Evolutionary conservation across 2,888 invertebrate species (phyloP), one percentile per base, ranked within the genome.

Genomic region (Agriotes lineatus): DNA sequence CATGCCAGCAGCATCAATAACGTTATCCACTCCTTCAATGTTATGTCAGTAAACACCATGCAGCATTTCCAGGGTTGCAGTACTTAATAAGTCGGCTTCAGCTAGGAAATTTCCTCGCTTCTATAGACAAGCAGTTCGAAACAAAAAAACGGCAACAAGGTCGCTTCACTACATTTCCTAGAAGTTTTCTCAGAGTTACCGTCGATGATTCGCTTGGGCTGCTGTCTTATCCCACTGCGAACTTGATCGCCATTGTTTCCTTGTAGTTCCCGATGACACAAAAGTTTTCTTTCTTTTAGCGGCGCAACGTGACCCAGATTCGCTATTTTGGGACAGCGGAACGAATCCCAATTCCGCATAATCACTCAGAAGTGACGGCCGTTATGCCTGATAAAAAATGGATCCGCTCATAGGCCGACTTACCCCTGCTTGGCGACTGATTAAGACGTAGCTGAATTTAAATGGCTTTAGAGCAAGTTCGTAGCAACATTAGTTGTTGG

Each of bases 231-330:
- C 22, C 22, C 25, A 25, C 5, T 22, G 22, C 20, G 22, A 48
- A 48, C 25, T 48, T 48, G 48, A 48, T 48, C 20, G 4, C 22
- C 48, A 48, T 48, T 48, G 48, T 48, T 48, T 48, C 12, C 48
- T 9, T 48, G n/a, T 48, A 48, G 48, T 48, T 48, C 22, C 22
- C 2, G 48, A 22, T 48, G 48, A 25, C 48, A 45, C 20, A 48
- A 48, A 48, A 12, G 20, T 48, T 48, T 48, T 20, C 18, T 48
- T 48, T 48, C 48, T 45, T 45, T 10, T n/a, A 39, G 14, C 12
- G 20, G 19, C 45, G 10, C 9, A 12, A 48, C 4, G 5, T 48
- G 48, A 48, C 48, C 48, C 12, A 25, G 42, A 16, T 42, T 42
- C 2, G 3, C 16, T n/a, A 45, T 45, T 48, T 48, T 48, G n/a